Conservation (phyloP, 2,888 invertebrate species). For the Netelia fuscicornis region DNA sequence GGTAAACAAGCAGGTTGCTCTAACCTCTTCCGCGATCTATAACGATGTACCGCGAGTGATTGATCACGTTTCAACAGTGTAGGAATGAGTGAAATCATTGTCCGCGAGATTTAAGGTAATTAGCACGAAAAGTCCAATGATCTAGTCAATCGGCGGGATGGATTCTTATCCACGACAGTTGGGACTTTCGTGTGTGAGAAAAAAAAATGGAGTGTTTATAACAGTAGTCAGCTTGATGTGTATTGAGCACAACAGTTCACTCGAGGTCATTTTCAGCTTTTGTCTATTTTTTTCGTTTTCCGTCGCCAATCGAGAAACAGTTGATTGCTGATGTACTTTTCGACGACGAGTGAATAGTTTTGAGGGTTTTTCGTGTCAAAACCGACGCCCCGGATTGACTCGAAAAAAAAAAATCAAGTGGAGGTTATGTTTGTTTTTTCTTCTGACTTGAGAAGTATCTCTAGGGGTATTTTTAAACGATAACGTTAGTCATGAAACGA, state of each 20-base stretch:
- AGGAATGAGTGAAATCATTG: constrained; percentile 16
- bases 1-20: constrained; percentile 80
- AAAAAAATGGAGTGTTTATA: constrained; percentile 74
- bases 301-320: not conserved
- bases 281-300: constrained; percentile 17
- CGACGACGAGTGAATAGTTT: constrained; percentile 13
- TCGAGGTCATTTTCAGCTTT: constrained; percentile 73
- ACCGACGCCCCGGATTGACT: not conserved
- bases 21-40: constrained; percentile 78
- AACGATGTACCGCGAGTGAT: constrained; percentile 63
- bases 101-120: constrained; percentile 40
- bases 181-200: constrained; percentile 44
- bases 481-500: not conserved
- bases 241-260: constrained; percentile 77
- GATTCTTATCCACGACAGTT: constrained; percentile 36
- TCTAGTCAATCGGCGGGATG: not conserved
- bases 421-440: constrained; percentile 78
- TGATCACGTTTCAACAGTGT: constrained; percentile 46
- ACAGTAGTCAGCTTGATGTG: constrained; percentile 71
- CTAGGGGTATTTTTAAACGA: constrained; percentile 5
- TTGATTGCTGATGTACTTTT: not conserved
- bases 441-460: constrained; percentile 8
- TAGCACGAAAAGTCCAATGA: not conserved
- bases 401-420: constrained; percentile 35
- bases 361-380: not conserved